These are phyloP conservation scores for Vulpes vulpes DNA, from an alignment of 2,113 vertebrate species.

Conservation along the genomic window DNA sequence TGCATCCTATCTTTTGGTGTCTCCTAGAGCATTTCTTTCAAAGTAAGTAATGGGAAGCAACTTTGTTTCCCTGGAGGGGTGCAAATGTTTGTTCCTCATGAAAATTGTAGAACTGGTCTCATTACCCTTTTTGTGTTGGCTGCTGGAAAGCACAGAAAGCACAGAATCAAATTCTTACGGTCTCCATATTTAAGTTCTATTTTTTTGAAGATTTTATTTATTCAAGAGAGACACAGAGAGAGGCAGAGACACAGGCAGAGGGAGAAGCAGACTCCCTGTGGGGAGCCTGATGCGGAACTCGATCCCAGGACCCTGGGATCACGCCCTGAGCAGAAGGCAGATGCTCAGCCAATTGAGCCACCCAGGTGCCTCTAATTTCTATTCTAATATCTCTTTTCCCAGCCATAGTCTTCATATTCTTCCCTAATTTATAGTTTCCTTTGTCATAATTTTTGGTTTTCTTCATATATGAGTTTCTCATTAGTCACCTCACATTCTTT, in stretches of 20 bases:
- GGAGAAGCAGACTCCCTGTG: no score
- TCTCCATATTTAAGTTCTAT: background rate
- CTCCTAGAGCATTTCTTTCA: conserved; percentile 20
- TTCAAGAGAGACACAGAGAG: no score
- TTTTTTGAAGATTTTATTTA: background rate
- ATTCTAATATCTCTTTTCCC: background rate
- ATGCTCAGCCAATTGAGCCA: no score
- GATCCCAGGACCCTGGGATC: no score
- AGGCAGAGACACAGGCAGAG: no score
- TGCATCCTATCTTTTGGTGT: background rate
- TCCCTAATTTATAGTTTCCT: background rate
- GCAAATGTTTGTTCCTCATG: conserved; percentile 24
- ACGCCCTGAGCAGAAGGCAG: no score
- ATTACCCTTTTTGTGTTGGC: background rate
- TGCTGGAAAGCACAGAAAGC: background rate
- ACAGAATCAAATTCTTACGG: background rate
- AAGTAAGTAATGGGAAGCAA: background rate
- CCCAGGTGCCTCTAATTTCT: background rate
- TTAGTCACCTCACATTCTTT: background rate
- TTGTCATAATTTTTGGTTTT: conserved; percentile 42
- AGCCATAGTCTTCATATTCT: background rate
- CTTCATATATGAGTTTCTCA: conserved; percentile 15
- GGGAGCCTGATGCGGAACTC: no score
- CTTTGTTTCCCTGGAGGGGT: background rate
- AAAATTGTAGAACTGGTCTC: background rate